Conservation (phyloP, 2,888 invertebrate genomes). For the Caenorhabditis sulstoni region DNA sequence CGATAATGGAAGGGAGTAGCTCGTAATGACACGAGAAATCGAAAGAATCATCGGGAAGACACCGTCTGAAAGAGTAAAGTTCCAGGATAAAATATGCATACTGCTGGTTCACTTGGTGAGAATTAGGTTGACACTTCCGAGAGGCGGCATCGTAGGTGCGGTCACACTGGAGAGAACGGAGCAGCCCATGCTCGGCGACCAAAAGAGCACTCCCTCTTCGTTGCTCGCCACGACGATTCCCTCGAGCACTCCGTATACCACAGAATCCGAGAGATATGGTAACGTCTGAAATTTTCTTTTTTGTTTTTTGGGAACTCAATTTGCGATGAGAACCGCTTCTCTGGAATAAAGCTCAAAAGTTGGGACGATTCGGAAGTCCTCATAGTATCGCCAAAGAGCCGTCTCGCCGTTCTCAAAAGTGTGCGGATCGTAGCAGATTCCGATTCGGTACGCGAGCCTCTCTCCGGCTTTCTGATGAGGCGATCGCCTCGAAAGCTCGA, state of each 20-base stretch:
- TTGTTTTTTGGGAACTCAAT: neutral
- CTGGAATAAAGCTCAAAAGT: conserved; percentile 33
- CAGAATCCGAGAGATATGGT: conserved; percentile 30
- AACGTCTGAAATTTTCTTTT: conserved; percentile 9
- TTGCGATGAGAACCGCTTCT: conserved; percentile 8
- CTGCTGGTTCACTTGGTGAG: conserved; percentile 16
- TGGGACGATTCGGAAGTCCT: conserved; percentile 14
- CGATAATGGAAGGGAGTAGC: neutral
- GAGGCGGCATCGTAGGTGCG: neutral
- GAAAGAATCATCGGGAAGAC: conserved; percentile 21
- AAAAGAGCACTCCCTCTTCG: conserved; percentile 7
- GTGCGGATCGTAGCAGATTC: conserved; percentile 25
- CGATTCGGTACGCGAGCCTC: conserved; percentile 19
- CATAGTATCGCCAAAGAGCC: conserved; percentile 19
- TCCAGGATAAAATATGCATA: neutral
- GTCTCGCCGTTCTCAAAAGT: neutral
- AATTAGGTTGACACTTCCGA: conserved; percentile 17
- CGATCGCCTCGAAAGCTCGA: conserved; percentile 4
- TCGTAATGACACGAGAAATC: conserved; percentile 33
- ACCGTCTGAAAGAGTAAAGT: conserved; percentile 18
- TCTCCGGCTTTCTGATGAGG: conserved; percentile 5
- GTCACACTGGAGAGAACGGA: conserved; percentile 19
- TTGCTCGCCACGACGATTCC: conserved; percentile 27
- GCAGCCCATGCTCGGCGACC: conserved; percentile 36
- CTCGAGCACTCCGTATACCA: conserved; percentile 43